Percentiles rank a stretch among this genome's conserved stretches.
Evolutionary conservation across 2,888 invertebrate species (phyloP).

Genomic region (Ennomos erosarius): DNA sequence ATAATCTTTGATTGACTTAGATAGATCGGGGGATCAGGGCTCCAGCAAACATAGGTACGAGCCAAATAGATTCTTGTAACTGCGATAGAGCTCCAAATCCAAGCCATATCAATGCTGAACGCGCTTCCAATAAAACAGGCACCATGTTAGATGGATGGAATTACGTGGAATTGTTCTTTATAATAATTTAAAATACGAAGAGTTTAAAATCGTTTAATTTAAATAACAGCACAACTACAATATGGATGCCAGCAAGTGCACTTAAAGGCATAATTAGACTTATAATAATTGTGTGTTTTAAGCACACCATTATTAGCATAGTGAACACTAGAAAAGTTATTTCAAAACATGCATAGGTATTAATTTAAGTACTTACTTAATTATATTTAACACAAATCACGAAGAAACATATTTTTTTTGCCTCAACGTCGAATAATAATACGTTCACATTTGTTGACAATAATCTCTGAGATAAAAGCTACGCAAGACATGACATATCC

Average conservation of each 20-base stretch:
- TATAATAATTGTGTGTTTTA: too few species aligned
- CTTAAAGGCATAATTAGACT: too few species aligned
- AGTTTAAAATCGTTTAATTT: too few species aligned
- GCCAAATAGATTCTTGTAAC: constrained; percentile 35
- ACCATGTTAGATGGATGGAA: constrained; percentile 11
- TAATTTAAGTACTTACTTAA: too few species aligned
- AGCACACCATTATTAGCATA: too few species aligned
- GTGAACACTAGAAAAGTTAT: too few species aligned
- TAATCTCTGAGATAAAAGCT: constrained; percentile 58
- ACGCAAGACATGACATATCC: constrained; percentile 58
- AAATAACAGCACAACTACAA: too few species aligned
- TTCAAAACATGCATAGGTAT: too few species aligned
- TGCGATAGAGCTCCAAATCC: constrained; percentile 30
- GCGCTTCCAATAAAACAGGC: constrained; percentile 30
- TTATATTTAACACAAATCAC: too few species aligned
- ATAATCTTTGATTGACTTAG: constrained; percentile 32
- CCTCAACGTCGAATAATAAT: not conserved
- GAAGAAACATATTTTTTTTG: not conserved
- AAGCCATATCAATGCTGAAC: constrained; percentile 26
- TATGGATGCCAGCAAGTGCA: too few species aligned
- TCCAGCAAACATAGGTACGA: constrained; percentile 22
- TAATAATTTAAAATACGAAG: not conserved
- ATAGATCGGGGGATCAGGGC: constrained; percentile 24
- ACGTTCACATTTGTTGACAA: constrained; percentile 18
- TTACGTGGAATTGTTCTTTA: constrained; percentile 8